Evolutionary conservation across 2,888 invertebrate species (phyloP).

Genomic region (Limnephilus marmoratus): DNA sequence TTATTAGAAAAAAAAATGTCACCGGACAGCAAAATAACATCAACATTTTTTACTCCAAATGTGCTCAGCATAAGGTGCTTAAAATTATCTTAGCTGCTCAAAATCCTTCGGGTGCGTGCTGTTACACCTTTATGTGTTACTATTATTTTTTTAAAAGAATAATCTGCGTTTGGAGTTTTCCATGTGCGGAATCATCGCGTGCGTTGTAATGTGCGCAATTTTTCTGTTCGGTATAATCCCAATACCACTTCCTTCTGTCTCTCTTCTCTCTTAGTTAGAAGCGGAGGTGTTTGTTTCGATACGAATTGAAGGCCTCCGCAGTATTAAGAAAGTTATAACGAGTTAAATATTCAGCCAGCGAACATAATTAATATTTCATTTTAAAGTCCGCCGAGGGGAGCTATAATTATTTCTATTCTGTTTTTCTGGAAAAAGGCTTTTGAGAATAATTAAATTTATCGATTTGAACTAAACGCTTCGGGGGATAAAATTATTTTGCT

Average conservation of each 20-base stretch:
- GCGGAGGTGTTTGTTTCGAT: neutral
- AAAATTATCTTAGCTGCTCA: too few relatives aligned
- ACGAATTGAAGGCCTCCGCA: constrained; percentile 8
- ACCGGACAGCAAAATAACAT: too few relatives aligned
- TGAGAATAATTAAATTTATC: neutral
- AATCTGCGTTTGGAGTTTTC: neutral
- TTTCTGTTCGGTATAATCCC: neutral
- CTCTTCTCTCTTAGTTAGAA: neutral
- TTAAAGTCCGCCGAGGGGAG: constrained; percentile 4
- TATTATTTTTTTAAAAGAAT: neutral
- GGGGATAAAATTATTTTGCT: neutral
- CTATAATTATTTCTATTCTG: constrained; percentile 13
- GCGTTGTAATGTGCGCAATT: neutral
- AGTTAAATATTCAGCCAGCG: constrained; percentile 29
- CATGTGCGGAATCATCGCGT: neutral
- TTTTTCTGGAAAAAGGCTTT: neutral
- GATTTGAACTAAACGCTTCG: neutral
- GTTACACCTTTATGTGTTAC: too few relatives aligned
- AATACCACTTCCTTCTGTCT: neutral
- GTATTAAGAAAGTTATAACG: constrained; percentile 38
- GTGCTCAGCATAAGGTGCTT: too few relatives aligned
- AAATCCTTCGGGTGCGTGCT: too few relatives aligned
- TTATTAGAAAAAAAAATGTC: too few relatives aligned
- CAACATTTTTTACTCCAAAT: too few relatives aligned
- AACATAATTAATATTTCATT: constrained; percentile 45